phyloP scores from a whole-genome alignment of 2,797 vertebrate genomes.

The Micromesistius poutassou region DNA sequence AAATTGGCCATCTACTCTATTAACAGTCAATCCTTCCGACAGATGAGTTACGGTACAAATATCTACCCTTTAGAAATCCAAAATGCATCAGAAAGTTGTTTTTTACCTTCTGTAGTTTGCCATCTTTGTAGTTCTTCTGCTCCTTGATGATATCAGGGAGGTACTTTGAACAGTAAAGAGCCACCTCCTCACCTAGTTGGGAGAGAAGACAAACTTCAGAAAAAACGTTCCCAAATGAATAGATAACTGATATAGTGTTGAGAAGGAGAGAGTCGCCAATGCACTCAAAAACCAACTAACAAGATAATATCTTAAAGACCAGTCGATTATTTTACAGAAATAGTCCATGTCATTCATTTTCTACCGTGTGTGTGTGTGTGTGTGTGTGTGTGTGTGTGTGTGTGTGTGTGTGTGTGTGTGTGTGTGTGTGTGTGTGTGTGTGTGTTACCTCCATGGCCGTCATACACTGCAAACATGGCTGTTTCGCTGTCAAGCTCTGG shows the following conservation, averaged over 20 bases:
- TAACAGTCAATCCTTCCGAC: not conserved
- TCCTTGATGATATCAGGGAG: slow-evolving; percentile 95
- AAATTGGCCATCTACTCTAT: not conserved
- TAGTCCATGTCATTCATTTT: not conserved
- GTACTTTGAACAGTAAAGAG: slow-evolving; percentile 97
- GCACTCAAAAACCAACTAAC: not conserved
- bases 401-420: not conserved
- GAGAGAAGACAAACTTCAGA: slow-evolving; percentile 21
- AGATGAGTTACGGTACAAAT: not conserved
- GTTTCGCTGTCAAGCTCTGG: slow-evolving; percentile 92
- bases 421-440: not conserved
- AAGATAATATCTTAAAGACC: not conserved
- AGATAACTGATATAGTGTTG: not conserved
- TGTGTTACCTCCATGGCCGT: slow-evolving; percentile 91
- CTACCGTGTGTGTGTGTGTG: not conserved
- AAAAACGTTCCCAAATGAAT: slow-evolving; percentile 7
- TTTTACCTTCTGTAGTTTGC: slow-evolving; percentile 93
- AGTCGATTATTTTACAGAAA: not conserved
- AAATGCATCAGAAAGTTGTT: not conserved
- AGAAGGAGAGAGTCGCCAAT: not conserved
- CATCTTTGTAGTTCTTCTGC: slow-evolving; percentile 94
- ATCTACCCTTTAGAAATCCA: no score
- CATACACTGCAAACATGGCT: slow-evolving; percentile 97
- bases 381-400: not conserved
- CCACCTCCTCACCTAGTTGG: slow-evolving; percentile 92